phyloP scores from a whole-genome alignment of 2,888 invertebrate species.

The Furcula furcula region DNA sequence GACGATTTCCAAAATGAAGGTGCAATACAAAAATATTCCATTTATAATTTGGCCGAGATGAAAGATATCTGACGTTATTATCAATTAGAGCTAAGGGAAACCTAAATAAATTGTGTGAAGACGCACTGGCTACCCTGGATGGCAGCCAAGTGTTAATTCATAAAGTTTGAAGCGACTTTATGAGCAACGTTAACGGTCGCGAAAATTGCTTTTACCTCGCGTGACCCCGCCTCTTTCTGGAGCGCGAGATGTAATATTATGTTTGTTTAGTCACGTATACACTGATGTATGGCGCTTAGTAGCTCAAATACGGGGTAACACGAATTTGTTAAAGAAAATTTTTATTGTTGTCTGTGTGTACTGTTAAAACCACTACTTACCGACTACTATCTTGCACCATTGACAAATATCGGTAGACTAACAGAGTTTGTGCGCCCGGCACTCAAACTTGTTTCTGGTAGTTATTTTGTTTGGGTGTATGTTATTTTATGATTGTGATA shows the following conservation, averaged over 20 bases:
- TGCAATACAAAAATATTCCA: conserved; percentile 34
- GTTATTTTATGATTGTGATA: no score
- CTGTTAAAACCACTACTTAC: no score
- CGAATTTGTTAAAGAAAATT: no score
- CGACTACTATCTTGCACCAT: no score
- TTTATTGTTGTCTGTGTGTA: no score
- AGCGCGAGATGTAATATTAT: not conserved
- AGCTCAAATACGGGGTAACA: no score
- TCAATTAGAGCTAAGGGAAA: conserved; percentile 61
- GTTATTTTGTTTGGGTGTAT: no score
- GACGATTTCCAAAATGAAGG: conserved; percentile 28
- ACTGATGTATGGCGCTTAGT: no score
- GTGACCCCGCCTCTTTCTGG: conserved; percentile 10
- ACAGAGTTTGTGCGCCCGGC: no score
- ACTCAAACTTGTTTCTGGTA: no score
- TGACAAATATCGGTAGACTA: no score
- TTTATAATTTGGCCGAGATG: conserved; percentile 42
- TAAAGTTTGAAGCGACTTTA: conserved; percentile 58
- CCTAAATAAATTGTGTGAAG: conserved; percentile 55
- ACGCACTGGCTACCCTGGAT: conserved; percentile 49
- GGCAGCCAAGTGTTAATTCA: conserved; percentile 69
- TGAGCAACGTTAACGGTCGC: conserved; percentile 55
- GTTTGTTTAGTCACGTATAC: no score
- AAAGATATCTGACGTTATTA: conserved; percentile 57
- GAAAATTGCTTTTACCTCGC: conserved; percentile 25